A percentile compares a stretch with the other conserved stretches of the same genome.
These are phyloP conservation scores for Melanogrammus aeglefinus DNA, from an alignment of 2,797 vertebrate species.

Conservation along the genomic window DNA sequence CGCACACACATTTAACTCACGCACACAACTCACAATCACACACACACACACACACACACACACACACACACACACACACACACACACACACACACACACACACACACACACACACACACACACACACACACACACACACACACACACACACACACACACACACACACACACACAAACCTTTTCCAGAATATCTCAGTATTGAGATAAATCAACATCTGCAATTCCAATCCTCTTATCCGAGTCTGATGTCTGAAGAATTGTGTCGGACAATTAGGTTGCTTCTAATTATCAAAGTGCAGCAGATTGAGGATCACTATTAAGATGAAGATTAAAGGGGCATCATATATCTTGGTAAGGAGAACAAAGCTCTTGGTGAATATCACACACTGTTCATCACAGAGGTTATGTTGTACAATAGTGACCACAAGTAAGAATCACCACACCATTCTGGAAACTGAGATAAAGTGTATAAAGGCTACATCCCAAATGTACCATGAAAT, in stretches of 20 bases:
- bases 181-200: slow-evolving; percentile 40
- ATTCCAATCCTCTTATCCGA: slow-evolving; percentile 70
- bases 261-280: slow-evolving; percentile 63
- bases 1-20: slow-evolving; percentile 1
- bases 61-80: not conserved
- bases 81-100: not conserved
- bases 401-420: too few species aligned
- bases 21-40: not conserved
- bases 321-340: not conserved
- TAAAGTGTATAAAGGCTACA: not conserved
- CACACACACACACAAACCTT: slow-evolving; percentile 9
- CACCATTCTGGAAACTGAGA: too few species aligned
- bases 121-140: slow-evolving; percentile 44
- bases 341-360: slow-evolving; percentile 7
- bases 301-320: slow-evolving; percentile 59
- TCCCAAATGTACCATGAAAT: not conserved
- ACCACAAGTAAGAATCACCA: too few species aligned
- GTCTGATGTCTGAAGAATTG: slow-evolving; percentile 70
- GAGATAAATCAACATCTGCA: slow-evolving; percentile 48
- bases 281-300: slow-evolving; percentile 68
- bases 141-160: slow-evolving; percentile 25
- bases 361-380: not conserved
- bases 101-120: not conserved
- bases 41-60: not conserved
- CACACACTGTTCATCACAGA: not conserved